Conservation (phyloP, 2,888 invertebrate species). For the Tanytarsus gracilentus region DNA sequence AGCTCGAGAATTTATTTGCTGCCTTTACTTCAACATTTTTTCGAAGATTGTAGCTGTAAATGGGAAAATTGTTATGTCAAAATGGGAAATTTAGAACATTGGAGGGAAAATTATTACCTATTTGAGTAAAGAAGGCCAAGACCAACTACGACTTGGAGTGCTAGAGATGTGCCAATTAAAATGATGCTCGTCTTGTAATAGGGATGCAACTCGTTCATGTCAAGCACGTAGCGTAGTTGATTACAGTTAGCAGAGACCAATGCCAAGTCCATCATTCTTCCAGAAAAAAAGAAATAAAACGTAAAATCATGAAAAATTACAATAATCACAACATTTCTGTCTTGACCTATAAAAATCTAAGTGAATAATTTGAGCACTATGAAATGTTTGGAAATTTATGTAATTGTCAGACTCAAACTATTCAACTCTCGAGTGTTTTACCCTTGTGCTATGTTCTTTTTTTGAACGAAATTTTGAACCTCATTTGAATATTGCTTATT, state of each 20-base stretch:
- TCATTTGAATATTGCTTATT: not conserved
- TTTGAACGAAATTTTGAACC: constrained; percentile 19
- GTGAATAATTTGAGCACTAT: not conserved
- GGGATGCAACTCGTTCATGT: constrained; percentile 17
- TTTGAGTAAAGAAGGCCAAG: constrained; percentile 14
- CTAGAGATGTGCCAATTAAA: not conserved
- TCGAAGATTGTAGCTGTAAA: constrained; percentile 12
- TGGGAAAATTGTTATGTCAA: no score
- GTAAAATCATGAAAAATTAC: not conserved
- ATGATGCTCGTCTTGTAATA: constrained; percentile 7
- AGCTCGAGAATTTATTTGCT: not conserved
- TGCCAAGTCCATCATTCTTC: constrained; percentile 13
- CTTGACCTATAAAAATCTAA: not conserved
- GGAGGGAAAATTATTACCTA: not conserved
- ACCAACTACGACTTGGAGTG: constrained; percentile 16
- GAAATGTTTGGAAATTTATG: not conserved
- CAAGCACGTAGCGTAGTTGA: constrained; percentile 20
- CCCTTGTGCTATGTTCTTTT: constrained; percentile 21
- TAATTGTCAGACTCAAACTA: not conserved
- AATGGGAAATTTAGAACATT: not conserved
- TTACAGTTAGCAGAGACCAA: constrained; percentile 13
- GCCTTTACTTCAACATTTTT: constrained; percentile 1
- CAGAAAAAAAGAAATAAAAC: not conserved
- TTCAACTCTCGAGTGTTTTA: not conserved
- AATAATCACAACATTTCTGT: not conserved